Evolutionary conservation across 2,888 invertebrate genomes (phyloP), one percentile per base, ranked within the genome.

Genomic region (Eurytoma adleriae): DNA sequence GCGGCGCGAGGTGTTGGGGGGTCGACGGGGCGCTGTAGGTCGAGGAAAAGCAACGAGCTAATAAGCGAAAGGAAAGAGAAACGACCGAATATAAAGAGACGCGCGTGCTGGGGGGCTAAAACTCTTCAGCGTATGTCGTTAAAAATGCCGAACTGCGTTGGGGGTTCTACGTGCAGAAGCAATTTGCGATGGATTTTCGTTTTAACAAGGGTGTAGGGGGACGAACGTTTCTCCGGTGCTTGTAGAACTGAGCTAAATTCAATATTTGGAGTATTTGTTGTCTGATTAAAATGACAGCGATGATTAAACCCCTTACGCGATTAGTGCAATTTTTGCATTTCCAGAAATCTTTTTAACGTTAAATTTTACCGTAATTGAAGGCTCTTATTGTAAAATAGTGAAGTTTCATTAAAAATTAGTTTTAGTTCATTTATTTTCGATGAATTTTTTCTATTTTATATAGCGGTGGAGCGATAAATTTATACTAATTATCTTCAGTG

Each of bases 111-210:
- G n/a, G 30, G 18, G 59, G 16, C 52, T 14, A 50, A 71, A 77
- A 67, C 52, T 68, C 18, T 18, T 24, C 50, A 52, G 52, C 54
- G 24, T 66, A 40, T 48, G 64, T 12, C 62, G 52, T 54, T 61
- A 24, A 18, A 18, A 30, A 54, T 52, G 54, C 30, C 13, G 16
- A 10, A 1, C 24, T 76, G 30, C n/a, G n/a, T n/a, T 57, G 4
- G 16, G 14, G 64, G 56, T 27, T 56, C 16, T 40, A 73, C 56
- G 56, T 64, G n/a, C n/a, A 54, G 54, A 14, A 48, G 48, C 64
- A 56, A 64, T 77, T 54, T 40, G 40, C 7, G 40, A 48, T 50
- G 24, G 48, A 70, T 70, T 70, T 64, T 70, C 54, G 69, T 76
- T 76, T 69, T 30, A 52, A 16, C 61, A 24, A 40, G 50, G 2